These are phyloP conservation scores for Maconellicoccus hirsutus DNA, from an alignment of 1,140 invertebrate species.

Conservation along the genomic window DNA sequence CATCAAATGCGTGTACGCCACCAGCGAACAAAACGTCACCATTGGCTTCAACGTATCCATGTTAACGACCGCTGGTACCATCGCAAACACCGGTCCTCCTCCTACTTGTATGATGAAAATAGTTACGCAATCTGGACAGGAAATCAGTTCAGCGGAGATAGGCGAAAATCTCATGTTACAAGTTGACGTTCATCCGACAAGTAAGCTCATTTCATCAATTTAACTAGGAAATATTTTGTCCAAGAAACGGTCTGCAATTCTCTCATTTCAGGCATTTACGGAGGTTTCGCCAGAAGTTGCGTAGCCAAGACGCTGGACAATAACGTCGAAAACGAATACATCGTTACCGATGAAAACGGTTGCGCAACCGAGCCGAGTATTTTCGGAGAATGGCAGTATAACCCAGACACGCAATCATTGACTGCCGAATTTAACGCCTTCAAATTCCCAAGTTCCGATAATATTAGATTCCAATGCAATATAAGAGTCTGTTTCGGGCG, in stretches of 20 bases:
- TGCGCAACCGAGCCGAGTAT: slow-evolving; percentile 85
- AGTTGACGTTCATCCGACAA: slow-evolving; percentile 83
- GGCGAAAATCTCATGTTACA: slow-evolving; percentile 81
- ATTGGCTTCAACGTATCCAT: slow-evolving; percentile 89
- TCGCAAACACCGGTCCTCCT: slow-evolving; percentile 87
- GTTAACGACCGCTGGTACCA: slow-evolving; percentile 87
- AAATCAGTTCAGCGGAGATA: slow-evolving; percentile 82
- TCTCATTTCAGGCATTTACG: slow-evolving; percentile 72
- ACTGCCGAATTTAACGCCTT: slow-evolving; percentile 85
- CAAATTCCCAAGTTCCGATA: slow-evolving; percentile 89
- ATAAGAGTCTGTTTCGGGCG: slow-evolving; percentile 89
- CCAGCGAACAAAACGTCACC: slow-evolving; percentile 84
- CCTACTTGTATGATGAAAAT: slow-evolving; percentile 87
- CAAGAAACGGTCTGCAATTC: neutral
- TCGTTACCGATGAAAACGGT: slow-evolving; percentile 86
- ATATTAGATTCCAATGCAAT: slow-evolving; percentile 91
- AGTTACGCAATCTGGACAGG: slow-evolving; percentile 70
- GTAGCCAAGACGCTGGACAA: slow-evolving; percentile 86
- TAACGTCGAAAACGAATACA: slow-evolving; percentile 77
- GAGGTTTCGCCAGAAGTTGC: slow-evolving; percentile 83
- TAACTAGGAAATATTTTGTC: too few species aligned
- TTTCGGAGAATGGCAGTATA: slow-evolving; percentile 86
- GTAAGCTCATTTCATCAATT: too few species aligned
- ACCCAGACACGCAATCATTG: slow-evolving; percentile 66
- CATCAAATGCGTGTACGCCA: slow-evolving; percentile 88